Conservation (phyloP, 2,888 invertebrate genomes). For the Andrena fulva region DNA sequence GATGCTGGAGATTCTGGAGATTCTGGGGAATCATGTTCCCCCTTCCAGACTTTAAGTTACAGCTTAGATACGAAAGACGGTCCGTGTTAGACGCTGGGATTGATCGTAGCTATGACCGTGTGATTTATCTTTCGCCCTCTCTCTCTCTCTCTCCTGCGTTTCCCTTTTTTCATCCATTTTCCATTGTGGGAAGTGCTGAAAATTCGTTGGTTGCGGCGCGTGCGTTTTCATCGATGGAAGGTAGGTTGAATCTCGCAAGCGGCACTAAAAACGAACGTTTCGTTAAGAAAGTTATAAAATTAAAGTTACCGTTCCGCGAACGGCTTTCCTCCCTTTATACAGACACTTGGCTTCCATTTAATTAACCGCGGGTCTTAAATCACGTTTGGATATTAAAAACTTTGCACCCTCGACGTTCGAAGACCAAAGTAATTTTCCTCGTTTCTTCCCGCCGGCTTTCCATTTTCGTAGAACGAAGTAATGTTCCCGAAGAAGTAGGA, state of each 20-base stretch:
- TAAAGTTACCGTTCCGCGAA: slow-evolving; percentile 36
- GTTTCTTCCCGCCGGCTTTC: background rate
- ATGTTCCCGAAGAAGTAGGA: slow-evolving; percentile 12
- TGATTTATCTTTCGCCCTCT: slow-evolving; percentile 61
- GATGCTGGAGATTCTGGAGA: slow-evolving; percentile 50
- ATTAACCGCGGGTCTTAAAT: slow-evolving; percentile 78
- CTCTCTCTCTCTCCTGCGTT: background rate
- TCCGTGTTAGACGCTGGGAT: slow-evolving; percentile 55
- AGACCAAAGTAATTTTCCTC: slow-evolving; percentile 47
- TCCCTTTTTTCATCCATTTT: background rate
- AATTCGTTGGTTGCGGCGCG: slow-evolving; percentile 30
- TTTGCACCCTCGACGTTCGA: slow-evolving; percentile 61
- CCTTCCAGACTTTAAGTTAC: slow-evolving; percentile 70
- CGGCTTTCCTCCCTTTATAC: slow-evolving; percentile 60
- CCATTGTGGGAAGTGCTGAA: slow-evolving; percentile 6
- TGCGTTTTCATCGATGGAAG: slow-evolving; percentile 1
- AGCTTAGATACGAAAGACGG: slow-evolving; percentile 65
- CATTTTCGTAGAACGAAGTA: slow-evolving; percentile 19
- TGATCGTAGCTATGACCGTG: slow-evolving; percentile 64
- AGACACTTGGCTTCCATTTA: slow-evolving; percentile 74
- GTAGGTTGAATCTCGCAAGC: background rate
- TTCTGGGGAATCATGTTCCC: slow-evolving; percentile 47
- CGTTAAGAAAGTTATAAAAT: slow-evolving; percentile 53
- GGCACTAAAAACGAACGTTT: slow-evolving; percentile 42
- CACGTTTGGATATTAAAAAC: slow-evolving; percentile 78